Base-by-base conservation (phyloP, 1,140 invertebrate species). In the Pseudomyrmex sp. region DNA sequence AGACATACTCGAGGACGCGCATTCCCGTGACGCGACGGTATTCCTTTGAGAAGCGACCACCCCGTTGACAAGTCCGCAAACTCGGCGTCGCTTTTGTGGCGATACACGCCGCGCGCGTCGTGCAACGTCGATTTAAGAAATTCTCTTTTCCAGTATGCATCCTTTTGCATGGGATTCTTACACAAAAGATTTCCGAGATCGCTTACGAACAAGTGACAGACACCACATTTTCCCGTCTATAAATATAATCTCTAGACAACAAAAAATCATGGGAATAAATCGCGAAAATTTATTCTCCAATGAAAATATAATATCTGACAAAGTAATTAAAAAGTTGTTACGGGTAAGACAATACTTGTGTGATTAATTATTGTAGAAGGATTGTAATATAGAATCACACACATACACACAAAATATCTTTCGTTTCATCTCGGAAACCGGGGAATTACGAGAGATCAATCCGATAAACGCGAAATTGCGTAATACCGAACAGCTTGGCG, bases 31-130 rank as follows among this genome's bases (percentile, higher is more conserved):
- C 66, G 80, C 80, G 70, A 65, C 79, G 84, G 84, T 85, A 87
- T 89, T 88, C 85, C 76, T 88, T 84, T 88, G 85, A 80, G 82
- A 58, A 70, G 58, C 74, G 83, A 48, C 68, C 76, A 84, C 82
- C 82, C 46, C 70, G 85, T 76, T 73, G 83, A 87, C 83, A 80
- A 80, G 85, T 82, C 68, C 75, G 69, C 26, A 80, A 83, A 73
- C 85, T 75, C 72, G 59, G 58, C 61, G 72, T 63, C 70, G 61
- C 82, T 82, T 79, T 84, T 82, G 58, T 63, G 63, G 82, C 77
- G 83, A 85, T 74, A 35, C 35, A 4, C 35, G 5, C 5, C 35
- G 35, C 35, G 65, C 46, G 63, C 69, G 56, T 50, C 74, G 52
- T 59, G 50, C 79, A 50, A 69, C 54, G 76, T 59, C 76, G 66